Evolutionary conservation across 2,113 vertebrate genomes (phyloP).

Genomic region (Limanda limanda): DNA sequence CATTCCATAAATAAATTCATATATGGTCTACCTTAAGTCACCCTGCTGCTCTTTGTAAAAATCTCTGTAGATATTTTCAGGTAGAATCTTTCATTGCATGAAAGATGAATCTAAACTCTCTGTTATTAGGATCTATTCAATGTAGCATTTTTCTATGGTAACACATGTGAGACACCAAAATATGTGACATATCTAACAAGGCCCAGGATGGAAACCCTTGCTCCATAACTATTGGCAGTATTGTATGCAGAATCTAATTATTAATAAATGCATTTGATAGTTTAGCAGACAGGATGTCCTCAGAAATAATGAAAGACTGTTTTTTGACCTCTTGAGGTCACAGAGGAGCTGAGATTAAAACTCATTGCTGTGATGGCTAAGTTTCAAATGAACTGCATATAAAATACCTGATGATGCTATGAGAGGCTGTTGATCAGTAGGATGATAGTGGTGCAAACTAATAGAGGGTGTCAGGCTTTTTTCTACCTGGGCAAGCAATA

Average conservation of each 20-base stretch:
- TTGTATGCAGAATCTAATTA: too few species aligned
- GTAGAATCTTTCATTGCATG: neutral
- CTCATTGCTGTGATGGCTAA: constrained; percentile 6
- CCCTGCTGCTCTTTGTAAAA: neutral
- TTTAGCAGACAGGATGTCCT: neutral
- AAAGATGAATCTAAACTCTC: neutral
- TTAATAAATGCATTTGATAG: too few species aligned
- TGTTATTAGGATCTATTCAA: neutral
- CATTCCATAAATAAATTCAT: neutral
- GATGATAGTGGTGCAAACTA: neutral
- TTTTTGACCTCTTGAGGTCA: constrained; percentile 55
- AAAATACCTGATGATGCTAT: neutral
- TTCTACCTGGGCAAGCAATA: neutral
- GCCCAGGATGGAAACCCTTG: neutral
- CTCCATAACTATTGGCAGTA: neutral
- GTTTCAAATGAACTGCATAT: neutral
- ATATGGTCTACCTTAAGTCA: neutral
- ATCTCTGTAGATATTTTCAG: neutral
- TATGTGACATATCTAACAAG: neutral
- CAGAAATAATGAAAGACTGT: constrained; percentile 26
- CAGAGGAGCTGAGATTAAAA: constrained; percentile 40
- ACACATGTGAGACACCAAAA: neutral
- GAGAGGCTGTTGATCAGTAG: neutral
- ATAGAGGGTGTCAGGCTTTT: neutral
- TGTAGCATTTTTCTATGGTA: neutral